Conservation (phyloP, 2,113 vertebrate genomes). For the Grantiella picta region DNA sequence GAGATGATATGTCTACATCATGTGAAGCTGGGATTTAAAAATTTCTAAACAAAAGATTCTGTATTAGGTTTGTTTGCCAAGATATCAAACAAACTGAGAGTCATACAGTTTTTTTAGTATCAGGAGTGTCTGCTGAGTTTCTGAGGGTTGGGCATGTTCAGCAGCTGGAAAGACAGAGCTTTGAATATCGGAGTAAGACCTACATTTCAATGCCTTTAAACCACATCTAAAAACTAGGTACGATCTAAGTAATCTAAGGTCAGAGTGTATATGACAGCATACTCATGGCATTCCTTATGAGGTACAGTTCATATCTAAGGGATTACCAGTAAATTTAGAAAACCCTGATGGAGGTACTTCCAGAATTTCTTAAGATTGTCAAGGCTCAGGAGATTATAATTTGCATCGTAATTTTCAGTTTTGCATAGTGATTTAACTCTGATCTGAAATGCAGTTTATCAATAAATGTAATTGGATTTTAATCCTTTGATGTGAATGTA, state of each 20-base stretch:
- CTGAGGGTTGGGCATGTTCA: neutral
- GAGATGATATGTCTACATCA: neutral
- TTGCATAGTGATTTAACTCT: neutral
- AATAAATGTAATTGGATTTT: neutral
- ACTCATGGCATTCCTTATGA: neutral
- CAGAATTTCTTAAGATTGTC: neutral
- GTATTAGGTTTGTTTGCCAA: neutral
- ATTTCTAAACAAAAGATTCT: neutral
- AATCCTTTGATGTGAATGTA: neutral
- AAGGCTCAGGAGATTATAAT: neutral
- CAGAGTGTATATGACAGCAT: neutral
- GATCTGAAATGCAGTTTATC: neutral
- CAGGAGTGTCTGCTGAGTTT: neutral
- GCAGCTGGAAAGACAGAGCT: neutral
- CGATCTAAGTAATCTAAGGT: neutral
- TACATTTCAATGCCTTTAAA: neutral
- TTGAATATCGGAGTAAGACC: neutral
- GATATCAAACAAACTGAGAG: neutral
- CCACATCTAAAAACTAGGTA: neutral
- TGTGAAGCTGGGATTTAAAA: neutral
- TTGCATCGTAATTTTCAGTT: neutral
- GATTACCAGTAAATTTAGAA: neutral
- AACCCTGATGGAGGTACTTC: neutral
- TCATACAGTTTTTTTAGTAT: neutral
- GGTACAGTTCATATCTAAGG: neutral